These are phyloP conservation scores for Python bivittatus DNA, from an alignment of 2,113 vertebrate species.

Conservation along the genomic window DNA sequence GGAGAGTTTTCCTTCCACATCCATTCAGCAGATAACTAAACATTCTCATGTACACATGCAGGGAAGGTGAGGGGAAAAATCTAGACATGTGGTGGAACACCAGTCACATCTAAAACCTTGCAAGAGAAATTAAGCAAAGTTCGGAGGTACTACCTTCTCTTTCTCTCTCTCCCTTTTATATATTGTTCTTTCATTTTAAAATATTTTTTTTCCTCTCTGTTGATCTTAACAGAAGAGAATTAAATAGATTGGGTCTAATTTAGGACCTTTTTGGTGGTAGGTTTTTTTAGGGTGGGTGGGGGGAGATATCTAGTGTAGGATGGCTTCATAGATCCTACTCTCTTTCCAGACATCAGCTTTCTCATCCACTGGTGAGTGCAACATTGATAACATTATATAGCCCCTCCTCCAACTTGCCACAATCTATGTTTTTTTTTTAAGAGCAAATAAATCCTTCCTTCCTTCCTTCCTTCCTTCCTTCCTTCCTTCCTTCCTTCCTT, in stretches of 20 bases:
- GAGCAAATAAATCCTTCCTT: background rate
- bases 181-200: background rate
- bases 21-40: background rate
- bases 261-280: background rate
- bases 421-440: background rate
- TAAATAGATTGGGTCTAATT: background rate
- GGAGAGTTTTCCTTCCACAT: background rate
- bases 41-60: background rate
- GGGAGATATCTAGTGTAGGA: background rate
- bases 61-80: background rate
- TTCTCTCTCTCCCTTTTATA: background rate
- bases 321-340: background rate
- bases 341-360: background rate
- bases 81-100: background rate
- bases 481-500: background rate
- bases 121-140: background rate
- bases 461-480: background rate
- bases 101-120: background rate
- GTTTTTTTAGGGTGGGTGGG: background rate
- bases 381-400: background rate
- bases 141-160: background rate
- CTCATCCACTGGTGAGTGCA: background rate
- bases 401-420: background rate
- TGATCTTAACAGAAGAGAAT: background rate
- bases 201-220: background rate